phyloP scores from a whole-genome alignment of 2,888 invertebrate species.

The Ophion obscuratus region DNA sequence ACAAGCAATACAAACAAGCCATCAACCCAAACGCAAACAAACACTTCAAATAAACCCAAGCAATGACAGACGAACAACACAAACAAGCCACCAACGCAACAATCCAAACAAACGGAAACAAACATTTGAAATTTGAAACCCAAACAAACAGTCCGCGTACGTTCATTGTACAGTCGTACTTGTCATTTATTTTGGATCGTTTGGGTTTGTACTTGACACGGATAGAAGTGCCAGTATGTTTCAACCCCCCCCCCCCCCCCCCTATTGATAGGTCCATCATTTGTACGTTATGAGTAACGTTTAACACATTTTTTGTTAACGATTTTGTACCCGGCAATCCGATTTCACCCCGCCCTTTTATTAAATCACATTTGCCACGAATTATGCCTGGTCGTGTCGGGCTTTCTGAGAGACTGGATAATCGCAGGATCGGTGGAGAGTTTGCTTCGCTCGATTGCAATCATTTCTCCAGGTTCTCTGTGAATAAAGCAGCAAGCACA shows the following conservation, averaged over 20 bases:
- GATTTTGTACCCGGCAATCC: neutral
- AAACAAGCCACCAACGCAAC: too few relatives aligned
- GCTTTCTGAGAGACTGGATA: constrained; percentile 81
- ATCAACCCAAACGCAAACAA: too few relatives aligned
- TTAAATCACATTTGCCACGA: neutral
- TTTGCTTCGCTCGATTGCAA: constrained; percentile 73
- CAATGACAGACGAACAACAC: too few relatives aligned
- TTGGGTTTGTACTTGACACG: too few relatives aligned
- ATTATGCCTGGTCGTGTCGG: neutral
- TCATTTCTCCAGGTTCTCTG: constrained; percentile 74
- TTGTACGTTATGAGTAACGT: neutral
- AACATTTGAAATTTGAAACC: neutral
- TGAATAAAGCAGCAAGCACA: constrained; percentile 77
- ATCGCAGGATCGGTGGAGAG: constrained; percentile 72
- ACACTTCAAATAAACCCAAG: too few relatives aligned
- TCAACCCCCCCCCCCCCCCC: too few relatives aligned
- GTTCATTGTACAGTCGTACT: neutral
- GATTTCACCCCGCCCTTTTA: neutral
- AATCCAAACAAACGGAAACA: too few relatives aligned
- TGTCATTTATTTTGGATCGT: too few relatives aligned
- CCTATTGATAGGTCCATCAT: too few relatives aligned
- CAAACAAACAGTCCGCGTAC: neutral
- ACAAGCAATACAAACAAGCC: too few relatives aligned
- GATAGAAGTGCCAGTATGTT: too few relatives aligned
- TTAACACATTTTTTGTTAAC: neutral